Percentiles rank a stretch among this genome's conserved stretches.
These are phyloP conservation scores for Liopterus haemorrhoidalis DNA, from an alignment of 2,888 invertebrate species.

Conservation along the genomic window DNA sequence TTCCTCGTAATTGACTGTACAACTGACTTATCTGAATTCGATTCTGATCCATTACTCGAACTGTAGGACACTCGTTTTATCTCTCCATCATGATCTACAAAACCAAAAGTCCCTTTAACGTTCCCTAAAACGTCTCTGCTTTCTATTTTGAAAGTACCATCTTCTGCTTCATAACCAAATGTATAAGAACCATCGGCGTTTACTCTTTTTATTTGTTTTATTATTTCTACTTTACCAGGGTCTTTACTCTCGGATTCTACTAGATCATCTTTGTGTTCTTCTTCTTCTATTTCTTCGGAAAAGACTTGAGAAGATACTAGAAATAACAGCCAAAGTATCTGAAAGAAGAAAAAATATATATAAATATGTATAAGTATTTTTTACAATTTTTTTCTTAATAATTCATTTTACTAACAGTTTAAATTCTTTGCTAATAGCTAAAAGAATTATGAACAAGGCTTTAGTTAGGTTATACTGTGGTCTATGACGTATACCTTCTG, in stretches of 20 bases:
- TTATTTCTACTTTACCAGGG: constrained; percentile 64
- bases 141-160: constrained; percentile 80
- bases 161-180: constrained; percentile 78
- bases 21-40: constrained; percentile 44
- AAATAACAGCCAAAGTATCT: constrained; percentile 32
- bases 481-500: no score
- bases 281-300: constrained; percentile 26
- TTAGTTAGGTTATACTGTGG: no score
- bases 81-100: constrained; percentile 69
- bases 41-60: constrained; percentile 52
- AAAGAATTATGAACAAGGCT: no score
- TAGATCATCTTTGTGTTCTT: constrained; percentile 52
- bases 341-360: constrained; percentile 31
- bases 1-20: constrained; percentile 43
- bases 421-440: no score
- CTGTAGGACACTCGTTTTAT: constrained; percentile 74
- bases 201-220: constrained; percentile 73
- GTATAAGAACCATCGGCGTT: constrained; percentile 82
- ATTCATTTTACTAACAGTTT: no score
- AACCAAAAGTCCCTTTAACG: constrained; percentile 78
- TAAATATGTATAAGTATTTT: constrained; percentile 11
- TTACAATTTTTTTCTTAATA: no score
- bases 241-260: constrained; percentile 60
- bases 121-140: constrained; percentile 72
- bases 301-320: neutral